These are phyloP conservation scores for Lordiphosa clarofinis DNA, from an alignment of 1,140 invertebrate genomes.

Conservation along the genomic window DNA sequence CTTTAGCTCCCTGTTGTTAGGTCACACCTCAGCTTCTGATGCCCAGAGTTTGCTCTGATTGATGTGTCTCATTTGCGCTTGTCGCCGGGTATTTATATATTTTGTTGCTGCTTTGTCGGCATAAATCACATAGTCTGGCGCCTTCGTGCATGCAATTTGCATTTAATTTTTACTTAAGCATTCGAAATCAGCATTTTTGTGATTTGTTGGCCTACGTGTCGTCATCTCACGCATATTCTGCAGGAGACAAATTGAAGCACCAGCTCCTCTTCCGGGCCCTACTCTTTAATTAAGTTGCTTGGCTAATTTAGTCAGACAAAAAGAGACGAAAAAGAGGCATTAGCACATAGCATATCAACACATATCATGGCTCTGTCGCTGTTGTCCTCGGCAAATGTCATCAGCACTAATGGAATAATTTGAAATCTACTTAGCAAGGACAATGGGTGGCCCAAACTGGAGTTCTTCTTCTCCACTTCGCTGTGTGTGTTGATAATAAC, in stretches of 20 bases:
- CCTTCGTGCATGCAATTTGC: constrained; percentile 63
- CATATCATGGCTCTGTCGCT: constrained; percentile 20
- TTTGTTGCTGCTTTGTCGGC: constrained; percentile 6
- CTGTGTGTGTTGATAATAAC: constrained; percentile 41
- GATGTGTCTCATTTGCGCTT: constrained; percentile 34
- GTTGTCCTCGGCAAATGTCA: constrained; percentile 54
- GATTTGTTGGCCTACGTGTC: constrained; percentile 42
- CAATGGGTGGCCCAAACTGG: constrained; percentile 30
- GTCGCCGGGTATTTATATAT: constrained; percentile 9
- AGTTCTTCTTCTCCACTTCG: constrained; percentile 1
- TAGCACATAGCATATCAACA: constrained; percentile 64
- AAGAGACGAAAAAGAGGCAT: constrained; percentile 34
- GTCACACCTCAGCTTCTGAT: constrained; percentile 13
- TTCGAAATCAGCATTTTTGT: constrained; percentile 22
- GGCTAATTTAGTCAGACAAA: constrained; percentile 29
- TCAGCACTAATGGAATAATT: constrained; percentile 76
- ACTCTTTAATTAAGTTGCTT: constrained; percentile 39
- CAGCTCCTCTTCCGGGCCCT: too few relatives aligned
- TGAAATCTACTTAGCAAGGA: constrained; percentile 71
- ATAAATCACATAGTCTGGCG: constrained; percentile 52
- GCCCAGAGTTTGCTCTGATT: constrained; percentile 41
- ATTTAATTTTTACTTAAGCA: constrained; percentile 56
- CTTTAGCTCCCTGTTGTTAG: constrained; percentile 14
- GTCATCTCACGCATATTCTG: constrained; percentile 27
- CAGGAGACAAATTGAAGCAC: constrained; percentile 4